These are phyloP conservation scores for Uloborus diversus DNA, from an alignment of 1,140 invertebrate genomes.

Conservation along the genomic window DNA sequence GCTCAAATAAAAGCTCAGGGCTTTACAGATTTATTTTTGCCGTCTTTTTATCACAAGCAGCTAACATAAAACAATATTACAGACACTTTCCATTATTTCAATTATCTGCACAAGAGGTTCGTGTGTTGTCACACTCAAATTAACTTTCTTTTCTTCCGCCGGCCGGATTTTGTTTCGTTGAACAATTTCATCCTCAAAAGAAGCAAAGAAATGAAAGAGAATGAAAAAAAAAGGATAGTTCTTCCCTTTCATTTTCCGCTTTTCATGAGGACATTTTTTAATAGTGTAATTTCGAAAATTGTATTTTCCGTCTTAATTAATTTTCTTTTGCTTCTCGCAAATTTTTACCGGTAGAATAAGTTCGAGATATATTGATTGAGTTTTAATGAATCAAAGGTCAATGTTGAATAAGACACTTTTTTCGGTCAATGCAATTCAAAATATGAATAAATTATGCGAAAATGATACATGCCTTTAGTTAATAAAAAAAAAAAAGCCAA, in stretches of 20 bases:
- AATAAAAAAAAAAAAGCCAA: no score
- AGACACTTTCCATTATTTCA: conserved; percentile 40
- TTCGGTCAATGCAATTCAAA: no score
- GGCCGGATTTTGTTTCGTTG: conserved; percentile 17
- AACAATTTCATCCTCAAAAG: conserved; percentile 23
- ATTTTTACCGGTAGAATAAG: no score
- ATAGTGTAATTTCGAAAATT: background rate
- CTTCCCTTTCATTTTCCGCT: background rate
- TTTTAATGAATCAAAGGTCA: no score
- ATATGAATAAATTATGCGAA: no score
- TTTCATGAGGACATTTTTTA: background rate
- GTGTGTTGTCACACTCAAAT: conserved; percentile 41
- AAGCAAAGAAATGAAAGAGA: background rate
- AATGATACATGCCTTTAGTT: no score
- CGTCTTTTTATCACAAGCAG: background rate
- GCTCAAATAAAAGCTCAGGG: no score
- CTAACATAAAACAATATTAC: conserved; percentile 18
- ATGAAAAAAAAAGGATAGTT: background rate
- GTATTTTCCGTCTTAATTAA: conserved; percentile 26
- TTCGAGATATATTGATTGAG: no score
- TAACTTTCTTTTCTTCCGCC: conserved; percentile 25
- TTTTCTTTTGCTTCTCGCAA: conserved; percentile 1
- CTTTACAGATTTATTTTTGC: background rate
- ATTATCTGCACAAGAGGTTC: conserved; percentile 25
- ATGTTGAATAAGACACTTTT: no score